Evolutionary conservation across 2,888 invertebrate species (phyloP).

Genomic region (Hyppa rectilinea): DNA sequence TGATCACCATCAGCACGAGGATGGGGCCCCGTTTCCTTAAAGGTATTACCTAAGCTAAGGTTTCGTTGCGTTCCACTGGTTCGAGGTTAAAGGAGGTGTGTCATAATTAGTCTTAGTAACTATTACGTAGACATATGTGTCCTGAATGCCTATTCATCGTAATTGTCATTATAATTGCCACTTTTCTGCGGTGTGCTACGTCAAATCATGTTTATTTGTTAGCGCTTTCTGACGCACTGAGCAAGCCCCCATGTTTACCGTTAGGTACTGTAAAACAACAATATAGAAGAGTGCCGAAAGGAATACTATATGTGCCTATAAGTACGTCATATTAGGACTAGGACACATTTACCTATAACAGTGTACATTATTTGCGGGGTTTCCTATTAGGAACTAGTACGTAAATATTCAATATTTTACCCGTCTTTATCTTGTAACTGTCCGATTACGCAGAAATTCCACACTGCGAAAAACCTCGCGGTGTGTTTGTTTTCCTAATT

Average conservation of each 20-base stretch:
- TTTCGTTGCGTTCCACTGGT: background rate
- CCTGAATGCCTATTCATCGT: background rate
- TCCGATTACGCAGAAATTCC: background rate
- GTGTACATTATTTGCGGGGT: conserved; percentile 11
- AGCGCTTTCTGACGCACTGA: conserved; percentile 42
- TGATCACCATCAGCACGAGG: no score
- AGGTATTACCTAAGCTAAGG: no score
- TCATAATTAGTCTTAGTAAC: background rate
- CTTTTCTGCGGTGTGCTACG: conserved; percentile 21
- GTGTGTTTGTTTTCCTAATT: background rate
- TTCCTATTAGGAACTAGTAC: conserved; percentile 13
- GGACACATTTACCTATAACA: no score
- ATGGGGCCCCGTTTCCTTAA: no score
- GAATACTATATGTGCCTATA: conserved; percentile 1
- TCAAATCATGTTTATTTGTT: conserved; percentile 32
- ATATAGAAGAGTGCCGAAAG: background rate
- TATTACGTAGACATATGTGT: background rate
- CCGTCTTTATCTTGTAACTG: background rate
- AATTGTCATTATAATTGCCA: background rate
- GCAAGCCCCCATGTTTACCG: conserved; percentile 32
- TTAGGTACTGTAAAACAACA: background rate
- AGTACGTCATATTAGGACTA: conserved; percentile 23
- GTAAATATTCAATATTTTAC: conserved; percentile 15
- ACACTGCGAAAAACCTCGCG: background rate
- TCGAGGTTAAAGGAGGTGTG: background rate